A percentile compares a stretch with the other conserved stretches of the same genome.
phyloP scores from a whole-genome alignment of 2,888 invertebrate species.

The Brassicogethes aeneus region DNA sequence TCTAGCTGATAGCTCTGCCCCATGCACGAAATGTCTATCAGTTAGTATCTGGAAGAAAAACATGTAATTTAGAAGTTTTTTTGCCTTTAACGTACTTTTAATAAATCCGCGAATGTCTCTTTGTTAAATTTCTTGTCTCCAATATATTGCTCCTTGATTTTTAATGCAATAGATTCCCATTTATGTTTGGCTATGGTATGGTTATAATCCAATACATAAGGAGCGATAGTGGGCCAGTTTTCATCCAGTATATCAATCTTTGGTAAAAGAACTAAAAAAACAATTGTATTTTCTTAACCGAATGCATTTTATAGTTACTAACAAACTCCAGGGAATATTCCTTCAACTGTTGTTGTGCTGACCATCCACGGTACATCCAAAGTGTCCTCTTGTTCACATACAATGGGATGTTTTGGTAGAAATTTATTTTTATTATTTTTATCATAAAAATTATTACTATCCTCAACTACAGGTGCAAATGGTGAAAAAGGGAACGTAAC shows the following conservation, averaged over 20 bases:
- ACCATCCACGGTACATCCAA: background rate
- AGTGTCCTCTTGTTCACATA: background rate
- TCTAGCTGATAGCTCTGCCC: background rate
- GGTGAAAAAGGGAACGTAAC: background rate
- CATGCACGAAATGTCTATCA: background rate
- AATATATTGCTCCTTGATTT: background rate
- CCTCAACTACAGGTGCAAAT: background rate
- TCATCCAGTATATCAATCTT: background rate
- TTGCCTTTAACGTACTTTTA: background rate
- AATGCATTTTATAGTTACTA: background rate
- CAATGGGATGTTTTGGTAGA: background rate
- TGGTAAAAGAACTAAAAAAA: background rate
- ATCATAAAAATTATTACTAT: background rate
- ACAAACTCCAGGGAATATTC: background rate
- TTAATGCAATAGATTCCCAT: background rate
- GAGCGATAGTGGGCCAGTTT: background rate
- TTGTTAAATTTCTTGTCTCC: background rate
- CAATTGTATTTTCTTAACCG: background rate
- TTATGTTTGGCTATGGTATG: background rate
- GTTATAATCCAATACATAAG: background rate
- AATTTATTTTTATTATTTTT: background rate
- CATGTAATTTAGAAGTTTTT: background rate
- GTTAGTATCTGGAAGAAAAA: background rate
- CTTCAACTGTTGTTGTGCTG: background rate
- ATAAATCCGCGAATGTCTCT: background rate